Conservation (phyloP, 2,113 vertebrate species). For the Phrynocephalus versicolor region DNA sequence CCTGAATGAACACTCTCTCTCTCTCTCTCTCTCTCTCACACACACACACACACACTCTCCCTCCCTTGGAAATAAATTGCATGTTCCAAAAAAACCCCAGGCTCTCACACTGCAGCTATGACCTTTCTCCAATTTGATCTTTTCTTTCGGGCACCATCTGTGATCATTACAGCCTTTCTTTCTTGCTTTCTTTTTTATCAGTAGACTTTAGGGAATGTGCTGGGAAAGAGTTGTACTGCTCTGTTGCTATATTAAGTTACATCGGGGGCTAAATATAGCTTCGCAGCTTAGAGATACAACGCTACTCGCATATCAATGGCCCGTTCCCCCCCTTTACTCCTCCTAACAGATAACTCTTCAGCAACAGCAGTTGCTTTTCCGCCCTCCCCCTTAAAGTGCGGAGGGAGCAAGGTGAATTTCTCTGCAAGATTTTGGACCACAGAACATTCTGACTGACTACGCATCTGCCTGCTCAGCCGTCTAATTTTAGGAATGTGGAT, state of each 20-base stretch:
- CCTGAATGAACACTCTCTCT: background rate
- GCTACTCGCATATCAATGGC: conserved; percentile 81
- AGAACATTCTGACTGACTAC: background rate
- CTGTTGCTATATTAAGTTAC: conserved; percentile 88
- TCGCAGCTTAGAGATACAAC: conserved; percentile 74
- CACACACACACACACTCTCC: too few relatives aligned
- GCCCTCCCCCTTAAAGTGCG: background rate
- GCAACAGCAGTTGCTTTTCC: background rate
- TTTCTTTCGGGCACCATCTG: conserved; percentile 47
- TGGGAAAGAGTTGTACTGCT: conserved; percentile 82
- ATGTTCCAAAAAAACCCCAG: conserved; percentile 24
- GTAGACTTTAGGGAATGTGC: conserved; percentile 55
- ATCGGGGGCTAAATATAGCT: conserved; percentile 89
- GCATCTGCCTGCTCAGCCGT: background rate
- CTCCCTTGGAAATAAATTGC: background rate
- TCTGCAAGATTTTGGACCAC: background rate
- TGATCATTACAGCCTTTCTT: conserved; percentile 48
- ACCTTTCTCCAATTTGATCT: conserved; percentile 58
- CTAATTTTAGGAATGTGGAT: background rate
- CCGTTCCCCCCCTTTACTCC: conserved; percentile 67
- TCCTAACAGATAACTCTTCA: conserved; percentile 66
- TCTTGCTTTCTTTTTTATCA: conserved; percentile 41
- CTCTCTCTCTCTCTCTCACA: too few relatives aligned
- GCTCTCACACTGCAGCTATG: conserved; percentile 46
- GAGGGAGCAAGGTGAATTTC: conserved; percentile 44